Evolutionary conservation across 2,113 vertebrate genomes (phyloP), one percentile per base, ranked within the genome.

Genomic region (Tiliqua scincoides): DNA sequence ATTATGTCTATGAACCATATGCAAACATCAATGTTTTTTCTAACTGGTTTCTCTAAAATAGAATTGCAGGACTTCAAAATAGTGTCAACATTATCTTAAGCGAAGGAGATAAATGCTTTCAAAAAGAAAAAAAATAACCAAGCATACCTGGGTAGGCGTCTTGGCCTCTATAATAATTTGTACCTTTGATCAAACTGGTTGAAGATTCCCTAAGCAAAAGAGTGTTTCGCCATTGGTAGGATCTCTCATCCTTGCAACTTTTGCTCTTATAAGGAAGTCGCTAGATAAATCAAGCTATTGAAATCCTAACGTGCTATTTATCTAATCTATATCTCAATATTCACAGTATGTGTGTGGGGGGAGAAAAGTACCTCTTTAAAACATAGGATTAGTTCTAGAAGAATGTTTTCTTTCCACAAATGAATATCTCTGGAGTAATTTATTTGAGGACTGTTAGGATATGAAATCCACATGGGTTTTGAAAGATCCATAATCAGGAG

Each of bases 401-500:
- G 70, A 74, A 74, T 81, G 59, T 65, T 20, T 73, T 15, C 21
- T 40, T 52, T 27, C 21, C 32, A 74, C n/a, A 73, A 59, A 61
- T 71, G 25, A 59, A 63, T 81, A 86, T 81, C 61, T 43, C 54
- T 62, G 27, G 78, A 74, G 68, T 74, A 57, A 73, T 63, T 86
- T 68, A 74, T 80, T 37, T 74, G 68, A 86, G 59, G 73, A 74
- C 70, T 81, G 61, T 48, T 74, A 62, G 78, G 62, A 74, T 86
- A 86, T 86, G 78, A 86, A 81, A 74, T 74, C 85, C 85, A 86
- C 85, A 81, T 86, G 85, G 68, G 77, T 73, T 86, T 73, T 80
- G 61, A 73, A 80, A 86, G 85, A 73, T 73, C 79, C 85, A 74
- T 86, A 86, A 86, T 86, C 85, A 80, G 85, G 57, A 86, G 59